These are phyloP conservation scores for Darevskia nairensis DNA, from an alignment of 2,797 vertebrate genomes.

Conservation along the genomic window DNA sequence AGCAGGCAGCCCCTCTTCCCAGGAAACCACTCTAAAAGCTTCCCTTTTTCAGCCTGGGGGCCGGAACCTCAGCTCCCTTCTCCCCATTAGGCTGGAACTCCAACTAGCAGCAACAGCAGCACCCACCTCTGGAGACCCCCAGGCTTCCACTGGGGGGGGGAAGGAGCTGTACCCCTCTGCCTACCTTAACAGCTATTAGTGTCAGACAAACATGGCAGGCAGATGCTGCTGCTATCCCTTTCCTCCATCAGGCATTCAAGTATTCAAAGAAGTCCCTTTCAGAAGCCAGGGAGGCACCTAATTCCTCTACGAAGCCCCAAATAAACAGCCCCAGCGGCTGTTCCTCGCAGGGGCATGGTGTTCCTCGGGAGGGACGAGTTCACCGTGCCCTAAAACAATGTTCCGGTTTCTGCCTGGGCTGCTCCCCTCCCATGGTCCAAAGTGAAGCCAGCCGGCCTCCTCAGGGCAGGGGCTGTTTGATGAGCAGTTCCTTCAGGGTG, in stretches of 20 bases:
- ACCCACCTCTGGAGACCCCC: background rate
- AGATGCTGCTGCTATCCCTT: background rate
- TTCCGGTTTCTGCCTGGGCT: background rate
- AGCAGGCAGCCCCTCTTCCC: background rate
- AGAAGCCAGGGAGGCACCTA: too few species aligned
- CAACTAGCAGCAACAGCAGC: fast-evolving
- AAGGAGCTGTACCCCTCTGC: background rate
- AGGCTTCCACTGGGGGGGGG: too few species aligned
- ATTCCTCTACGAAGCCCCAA: background rate
- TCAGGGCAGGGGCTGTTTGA: slow-evolving; percentile 87
- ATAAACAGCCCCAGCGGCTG: background rate
- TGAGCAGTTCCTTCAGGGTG: slow-evolving; percentile 87
- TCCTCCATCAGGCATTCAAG: background rate
- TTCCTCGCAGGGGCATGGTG: background rate
- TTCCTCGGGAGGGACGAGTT: too few species aligned
- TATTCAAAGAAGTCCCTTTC: background rate
- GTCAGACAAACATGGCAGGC: background rate
- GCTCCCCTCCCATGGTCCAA: fast-evolving
- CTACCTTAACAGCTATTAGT: background rate
- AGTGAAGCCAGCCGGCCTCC: background rate
- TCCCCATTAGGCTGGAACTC: background rate
- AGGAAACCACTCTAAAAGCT: fast-evolving
- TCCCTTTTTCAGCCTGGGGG: slow-evolving; percentile 34
- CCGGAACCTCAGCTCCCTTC: too few species aligned
- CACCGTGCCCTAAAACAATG: background rate